These are phyloP conservation scores for Cataglyphis albicans DNA, from an alignment of 2,888 invertebrate genomes.

Conservation along the genomic window DNA sequence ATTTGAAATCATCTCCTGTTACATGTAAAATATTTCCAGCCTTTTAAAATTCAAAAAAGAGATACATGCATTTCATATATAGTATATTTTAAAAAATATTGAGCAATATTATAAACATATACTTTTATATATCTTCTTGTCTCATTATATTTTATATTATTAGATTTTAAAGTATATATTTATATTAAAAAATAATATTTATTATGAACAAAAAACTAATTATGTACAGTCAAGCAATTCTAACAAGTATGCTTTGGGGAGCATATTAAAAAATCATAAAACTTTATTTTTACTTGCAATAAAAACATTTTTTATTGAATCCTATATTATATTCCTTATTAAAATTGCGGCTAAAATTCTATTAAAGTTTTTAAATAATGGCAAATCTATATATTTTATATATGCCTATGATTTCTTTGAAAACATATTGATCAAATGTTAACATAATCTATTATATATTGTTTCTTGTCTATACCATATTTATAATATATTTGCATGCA, in stretches of 20 bases:
- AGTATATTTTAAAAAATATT: slow-evolving; percentile 20
- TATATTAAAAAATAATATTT: neutral
- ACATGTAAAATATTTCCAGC: slow-evolving; percentile 6
- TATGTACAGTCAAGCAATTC: neutral
- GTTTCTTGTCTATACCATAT: neutral
- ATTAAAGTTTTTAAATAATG: neutral
- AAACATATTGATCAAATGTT: slow-evolving; percentile 1
- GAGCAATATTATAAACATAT: slow-evolving; percentile 43
- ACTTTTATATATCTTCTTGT: slow-evolving; percentile 4
- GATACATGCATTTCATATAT: slow-evolving; percentile 2
- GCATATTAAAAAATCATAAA: slow-evolving; percentile 8
- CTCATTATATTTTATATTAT: neutral
- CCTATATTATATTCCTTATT: slow-evolving; percentile 3
- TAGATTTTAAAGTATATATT: neutral
- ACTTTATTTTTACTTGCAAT: neutral
- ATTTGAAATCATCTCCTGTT: neutral
- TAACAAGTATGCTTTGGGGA: neutral
- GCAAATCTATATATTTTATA: neutral
- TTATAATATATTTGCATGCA: slow-evolving; percentile 40
- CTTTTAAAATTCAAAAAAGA: slow-evolving; percentile 8
- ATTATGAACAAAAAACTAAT: neutral
- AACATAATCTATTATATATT: neutral
- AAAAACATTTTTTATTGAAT: slow-evolving; percentile 7
- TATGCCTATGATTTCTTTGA: neutral
- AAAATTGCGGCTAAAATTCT: slow-evolving; percentile 3